phyloP scores from a whole-genome alignment of 2,888 invertebrate species.

The Seira musarum region DNA sequence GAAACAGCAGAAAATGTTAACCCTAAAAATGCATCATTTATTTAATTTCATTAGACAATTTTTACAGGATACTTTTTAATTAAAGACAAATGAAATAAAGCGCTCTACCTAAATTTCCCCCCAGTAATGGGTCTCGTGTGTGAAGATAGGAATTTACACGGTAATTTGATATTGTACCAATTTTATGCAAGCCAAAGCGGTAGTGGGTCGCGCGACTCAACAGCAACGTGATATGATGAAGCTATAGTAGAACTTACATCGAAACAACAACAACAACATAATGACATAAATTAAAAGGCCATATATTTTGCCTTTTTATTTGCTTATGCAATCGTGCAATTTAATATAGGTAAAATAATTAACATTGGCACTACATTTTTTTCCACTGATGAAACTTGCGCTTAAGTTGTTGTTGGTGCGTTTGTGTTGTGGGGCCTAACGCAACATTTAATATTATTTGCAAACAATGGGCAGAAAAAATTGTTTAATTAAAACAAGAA shows the following conservation, averaged over 20 bases:
- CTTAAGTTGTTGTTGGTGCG: not conserved
- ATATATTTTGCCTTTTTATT: conserved; percentile 9
- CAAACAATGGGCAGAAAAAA: conserved; percentile 51
- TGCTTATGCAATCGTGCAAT: conserved; percentile 46
- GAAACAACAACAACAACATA: conserved; percentile 1
- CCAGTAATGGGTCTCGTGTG: not conserved
- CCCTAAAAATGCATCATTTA: conserved; percentile 21
- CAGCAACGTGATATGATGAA: conserved; percentile 47
- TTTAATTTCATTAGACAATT: not conserved
- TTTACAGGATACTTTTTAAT: not conserved
- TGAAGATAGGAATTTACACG: conserved; percentile 8
- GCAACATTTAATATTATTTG: conserved; percentile 58
- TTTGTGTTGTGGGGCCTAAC: conserved; percentile 15
- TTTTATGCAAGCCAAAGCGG: conserved; percentile 33
- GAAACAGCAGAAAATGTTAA: conserved; percentile 4
- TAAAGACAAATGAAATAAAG: not conserved
- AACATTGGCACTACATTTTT: conserved; percentile 8
- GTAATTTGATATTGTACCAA: conserved; percentile 18
- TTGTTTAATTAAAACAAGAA: conserved; percentile 59
- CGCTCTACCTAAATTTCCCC: conserved; percentile 3
- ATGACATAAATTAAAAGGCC: conserved; percentile 35
- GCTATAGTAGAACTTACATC: no score
- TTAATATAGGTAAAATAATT: conserved; percentile 23
- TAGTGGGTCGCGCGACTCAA: conserved; percentile 34
- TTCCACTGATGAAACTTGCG: not conserved